Conservation (phyloP, 2,888 invertebrate species). For the Pyrrhia umbra region DNA sequence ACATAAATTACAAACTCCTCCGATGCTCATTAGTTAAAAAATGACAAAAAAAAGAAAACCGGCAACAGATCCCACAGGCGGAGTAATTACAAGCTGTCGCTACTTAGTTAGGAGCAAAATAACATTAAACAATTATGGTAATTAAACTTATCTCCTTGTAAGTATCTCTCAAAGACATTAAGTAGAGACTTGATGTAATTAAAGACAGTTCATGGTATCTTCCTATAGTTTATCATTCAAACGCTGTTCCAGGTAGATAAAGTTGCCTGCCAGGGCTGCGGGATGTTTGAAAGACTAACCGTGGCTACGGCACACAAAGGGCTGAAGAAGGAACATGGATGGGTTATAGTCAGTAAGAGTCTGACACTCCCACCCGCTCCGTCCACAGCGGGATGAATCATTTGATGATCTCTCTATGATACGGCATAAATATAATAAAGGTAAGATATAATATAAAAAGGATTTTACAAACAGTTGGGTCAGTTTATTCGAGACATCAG, state of each 20-base stretch:
- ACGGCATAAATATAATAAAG: too few species aligned
- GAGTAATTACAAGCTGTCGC: slow-evolving; percentile 7
- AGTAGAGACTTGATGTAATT: slow-evolving; percentile 1
- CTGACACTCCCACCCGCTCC: too few species aligned
- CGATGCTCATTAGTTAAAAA: neutral
- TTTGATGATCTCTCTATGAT: too few species aligned
- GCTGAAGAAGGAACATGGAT: too few species aligned
- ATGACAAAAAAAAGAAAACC: neutral
- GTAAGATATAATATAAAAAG: too few species aligned
- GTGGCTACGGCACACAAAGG: too few species aligned
- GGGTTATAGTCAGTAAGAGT: too few species aligned
- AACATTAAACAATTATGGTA: slow-evolving; percentile 8
- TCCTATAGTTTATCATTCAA: neutral
- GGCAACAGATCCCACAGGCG: neutral
- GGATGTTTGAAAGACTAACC: too few species aligned
- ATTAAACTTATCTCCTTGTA: slow-evolving; percentile 8
- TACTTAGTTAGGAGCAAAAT: slow-evolving; percentile 1
- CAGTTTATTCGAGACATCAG: too few species aligned
- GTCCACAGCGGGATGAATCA: too few species aligned
- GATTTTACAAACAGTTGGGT: too few species aligned
- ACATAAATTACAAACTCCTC: neutral
- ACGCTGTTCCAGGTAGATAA: neutral
- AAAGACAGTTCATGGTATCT: neutral
- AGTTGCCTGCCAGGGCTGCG: too few species aligned
- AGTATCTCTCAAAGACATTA: neutral